Evolutionary conservation across 2,113 vertebrate genomes (phyloP).

Genomic region (Pardalotus punctatus): DNA sequence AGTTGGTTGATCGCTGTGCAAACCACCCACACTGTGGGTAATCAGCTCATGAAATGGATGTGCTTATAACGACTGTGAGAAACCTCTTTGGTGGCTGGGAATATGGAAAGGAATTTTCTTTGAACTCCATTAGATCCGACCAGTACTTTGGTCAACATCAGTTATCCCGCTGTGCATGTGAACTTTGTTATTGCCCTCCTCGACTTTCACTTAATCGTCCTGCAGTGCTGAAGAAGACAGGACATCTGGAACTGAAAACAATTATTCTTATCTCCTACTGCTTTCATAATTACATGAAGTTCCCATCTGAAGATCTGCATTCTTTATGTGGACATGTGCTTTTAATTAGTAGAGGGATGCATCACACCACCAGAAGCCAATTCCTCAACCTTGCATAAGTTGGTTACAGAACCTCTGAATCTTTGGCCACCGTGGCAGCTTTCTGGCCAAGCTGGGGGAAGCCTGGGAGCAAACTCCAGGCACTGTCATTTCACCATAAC

Average conservation of each 20-base stretch:
- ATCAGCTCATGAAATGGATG: not conserved
- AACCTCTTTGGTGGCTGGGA: not conserved
- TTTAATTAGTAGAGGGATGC: not conserved
- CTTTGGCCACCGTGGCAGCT: not conserved
- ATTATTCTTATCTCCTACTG: constrained; percentile 42
- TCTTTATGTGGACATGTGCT: not conserved
- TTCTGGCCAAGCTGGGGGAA: not conserved
- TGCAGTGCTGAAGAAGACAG: not conserved
- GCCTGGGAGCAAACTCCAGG: not conserved
- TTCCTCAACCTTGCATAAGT: not conserved
- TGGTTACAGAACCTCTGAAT: not conserved
- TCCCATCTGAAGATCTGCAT: not conserved
- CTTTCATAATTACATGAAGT: constrained; percentile 41
- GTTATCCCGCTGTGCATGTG: not conserved
- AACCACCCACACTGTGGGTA: not conserved
- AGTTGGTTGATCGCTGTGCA: not conserved
- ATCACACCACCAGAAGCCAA: not conserved
- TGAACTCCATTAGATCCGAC: not conserved
- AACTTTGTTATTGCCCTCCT: not conserved
- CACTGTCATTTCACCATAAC: not conserved
- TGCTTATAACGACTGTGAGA: not conserved
- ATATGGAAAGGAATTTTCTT: constrained; percentile 3
- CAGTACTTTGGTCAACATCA: not conserved
- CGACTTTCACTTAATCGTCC: not conserved
- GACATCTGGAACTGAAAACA: constrained; percentile 22